Evolutionary conservation across 2,113 vertebrate species (phyloP).

Genomic region (Myotis davidii): DNA sequence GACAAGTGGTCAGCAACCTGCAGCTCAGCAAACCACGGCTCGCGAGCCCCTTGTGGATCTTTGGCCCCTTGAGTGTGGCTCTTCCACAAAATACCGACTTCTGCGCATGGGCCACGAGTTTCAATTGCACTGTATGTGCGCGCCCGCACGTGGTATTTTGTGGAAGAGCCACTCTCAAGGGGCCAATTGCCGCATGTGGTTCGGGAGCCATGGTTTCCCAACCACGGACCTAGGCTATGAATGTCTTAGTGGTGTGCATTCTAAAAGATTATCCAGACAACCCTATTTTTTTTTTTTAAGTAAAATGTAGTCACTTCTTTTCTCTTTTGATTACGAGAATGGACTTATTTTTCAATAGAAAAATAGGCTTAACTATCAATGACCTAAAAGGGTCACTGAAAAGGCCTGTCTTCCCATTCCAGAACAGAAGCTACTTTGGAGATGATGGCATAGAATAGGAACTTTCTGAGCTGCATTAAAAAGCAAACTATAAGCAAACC

Average conservation of each 20-base stretch:
- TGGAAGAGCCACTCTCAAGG: too few species aligned
- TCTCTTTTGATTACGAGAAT: background rate
- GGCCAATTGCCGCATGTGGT: too few species aligned
- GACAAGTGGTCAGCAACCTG: too few species aligned
- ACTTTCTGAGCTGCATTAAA: background rate
- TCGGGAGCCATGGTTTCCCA: too few species aligned
- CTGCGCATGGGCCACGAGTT: too few species aligned
- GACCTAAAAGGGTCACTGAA: background rate
- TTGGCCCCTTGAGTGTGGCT: too few species aligned
- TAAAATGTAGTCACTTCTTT: background rate
- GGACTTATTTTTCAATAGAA: background rate
- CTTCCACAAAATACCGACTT: too few species aligned
- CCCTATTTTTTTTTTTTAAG: constrained; percentile 29
- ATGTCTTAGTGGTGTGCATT: background rate
- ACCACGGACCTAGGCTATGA: background rate
- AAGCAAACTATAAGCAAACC: background rate
- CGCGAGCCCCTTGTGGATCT: too few species aligned
- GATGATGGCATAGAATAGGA: background rate
- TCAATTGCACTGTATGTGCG: too few species aligned
- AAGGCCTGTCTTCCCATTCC: background rate
- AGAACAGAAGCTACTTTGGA: background rate
- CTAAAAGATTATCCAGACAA: background rate
- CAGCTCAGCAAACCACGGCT: too few species aligned
- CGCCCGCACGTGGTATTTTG: too few species aligned
- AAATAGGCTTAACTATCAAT: background rate